Evolutionary conservation across 2,888 invertebrate species (phyloP), one percentile per base, ranked within the genome.

Genomic region (Choristoneura rosaceana): DNA sequence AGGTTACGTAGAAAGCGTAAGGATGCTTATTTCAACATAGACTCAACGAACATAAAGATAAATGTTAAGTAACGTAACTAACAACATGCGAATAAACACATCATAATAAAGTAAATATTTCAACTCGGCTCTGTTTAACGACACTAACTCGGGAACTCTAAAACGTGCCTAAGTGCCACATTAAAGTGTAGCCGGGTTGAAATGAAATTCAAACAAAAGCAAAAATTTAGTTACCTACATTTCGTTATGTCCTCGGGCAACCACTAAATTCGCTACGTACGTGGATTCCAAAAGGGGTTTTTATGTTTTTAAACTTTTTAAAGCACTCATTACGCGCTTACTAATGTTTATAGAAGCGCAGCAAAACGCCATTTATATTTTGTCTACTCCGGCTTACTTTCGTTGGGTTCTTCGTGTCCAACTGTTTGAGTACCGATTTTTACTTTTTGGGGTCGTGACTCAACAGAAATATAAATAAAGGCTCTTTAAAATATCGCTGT

Each of bases 391-490:
- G 78, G 73, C 78, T 75, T 78, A 82, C 83, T 84, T 86, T 85
- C 83, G 76, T 75, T 81, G 79, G 80, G 76, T 80, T 81, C 78
- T 81, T 79, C 74, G 79, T 75, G 80, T 77, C 75, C 77, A 76
- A 75, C 78, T 83, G 82, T 84, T 84, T 82, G 78, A 83, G 82
- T 80, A 81, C 71, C 69, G 78, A 87, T 87, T 90, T 90, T 91
- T 88, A 88, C 87, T 88, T 88, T 87, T 87, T 84, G 77, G 75
- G 80, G 80, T 86, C 86, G 86, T 86, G 86, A 89, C 85, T 87
- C 78, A 76, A 71, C 78, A 65, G 70, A 78, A 77, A 79, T 77
- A 80, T 82, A 82, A 82, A 79, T 74, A 79, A 75, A 58, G 15
- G 59, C 66, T 70, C 50, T 69, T 65, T 52, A 25, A 60, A 69